phyloP scores from a whole-genome alignment of 2,113 vertebrate genomes.

The Crotalus horridus region DNA sequence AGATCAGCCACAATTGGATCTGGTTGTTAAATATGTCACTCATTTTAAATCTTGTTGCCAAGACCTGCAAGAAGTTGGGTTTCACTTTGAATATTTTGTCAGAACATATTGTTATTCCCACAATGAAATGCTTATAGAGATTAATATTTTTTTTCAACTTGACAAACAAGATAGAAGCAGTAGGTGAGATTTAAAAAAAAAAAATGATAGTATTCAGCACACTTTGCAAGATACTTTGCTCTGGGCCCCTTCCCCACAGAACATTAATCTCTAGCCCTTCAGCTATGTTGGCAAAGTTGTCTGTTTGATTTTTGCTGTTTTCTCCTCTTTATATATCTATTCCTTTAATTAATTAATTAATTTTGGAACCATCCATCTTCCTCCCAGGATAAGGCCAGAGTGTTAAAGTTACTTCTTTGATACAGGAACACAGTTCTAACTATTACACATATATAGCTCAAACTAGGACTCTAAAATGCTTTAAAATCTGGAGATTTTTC shows the following conservation, averaged over 20 bases:
- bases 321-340: not conserved
- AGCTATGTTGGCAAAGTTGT: not conserved
- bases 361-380: not conserved
- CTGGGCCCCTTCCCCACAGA: not conserved
- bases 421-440: not conserved
- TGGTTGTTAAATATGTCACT: not conserved
- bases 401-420: not conserved
- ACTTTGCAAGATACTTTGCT: not conserved
- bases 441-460: not conserved
- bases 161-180: not conserved
- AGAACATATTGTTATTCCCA: not conserved
- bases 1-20: not conserved
- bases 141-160: not conserved
- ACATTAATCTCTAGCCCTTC: not conserved
- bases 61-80: not conserved
- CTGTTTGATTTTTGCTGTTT: not conserved
- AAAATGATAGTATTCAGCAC: not conserved
- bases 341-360: not conserved
- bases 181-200: not conserved
- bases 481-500: not conserved
- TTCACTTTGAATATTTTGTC: not conserved
- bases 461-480: not conserved
- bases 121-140: not conserved
- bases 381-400: not conserved
- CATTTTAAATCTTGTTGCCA: not conserved